Conservation (phyloP, 2,888 invertebrate genomes). For the Gerosis bhagava region DNA sequence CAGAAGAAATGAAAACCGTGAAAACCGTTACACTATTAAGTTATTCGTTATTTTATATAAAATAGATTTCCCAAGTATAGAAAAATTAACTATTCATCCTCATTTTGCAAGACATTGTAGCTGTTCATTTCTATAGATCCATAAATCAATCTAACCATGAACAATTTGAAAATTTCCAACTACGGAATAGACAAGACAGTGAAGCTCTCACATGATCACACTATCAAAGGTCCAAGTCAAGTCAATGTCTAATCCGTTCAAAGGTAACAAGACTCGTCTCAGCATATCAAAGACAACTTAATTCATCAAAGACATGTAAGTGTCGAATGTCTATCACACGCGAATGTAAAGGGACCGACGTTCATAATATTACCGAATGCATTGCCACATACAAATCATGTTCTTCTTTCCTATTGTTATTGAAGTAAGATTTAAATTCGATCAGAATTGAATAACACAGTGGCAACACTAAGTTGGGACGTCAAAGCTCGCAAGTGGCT, state of each 20-base stretch:
- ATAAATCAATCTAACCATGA: not conserved
- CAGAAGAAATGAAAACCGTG: conserved; percentile 10
- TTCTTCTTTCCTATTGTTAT: conserved; percentile 10
- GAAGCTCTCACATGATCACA: conserved; percentile 11
- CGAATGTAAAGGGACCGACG: conserved; percentile 36
- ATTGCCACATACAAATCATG: too few relatives aligned
- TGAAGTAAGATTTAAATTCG: conserved; percentile 18
- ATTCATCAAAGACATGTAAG: conserved; percentile 40
- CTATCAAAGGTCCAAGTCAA: conserved; percentile 17
- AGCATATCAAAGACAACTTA: conserved; percentile 36
- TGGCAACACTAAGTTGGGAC: conserved; percentile 11
- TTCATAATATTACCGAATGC: conserved; percentile 20
- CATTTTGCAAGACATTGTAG: too few relatives aligned
- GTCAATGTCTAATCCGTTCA: conserved; percentile 20
- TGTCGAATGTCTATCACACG: conserved; percentile 36
- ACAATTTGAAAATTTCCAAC: conserved; percentile 9
- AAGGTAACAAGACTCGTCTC: conserved; percentile 33
- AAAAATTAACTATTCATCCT: too few relatives aligned
- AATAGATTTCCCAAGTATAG: too few relatives aligned
- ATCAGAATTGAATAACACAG: not conserved
- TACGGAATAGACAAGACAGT: not conserved
- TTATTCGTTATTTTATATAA: conserved; percentile 19
- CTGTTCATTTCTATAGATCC: too few relatives aligned
- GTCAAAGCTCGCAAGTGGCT: conserved; percentile 35
- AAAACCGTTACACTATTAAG: conserved; percentile 9